A percentile compares a stretch with the other conserved stretches of the same genome.
These are phyloP conservation scores for Porites lutea DNA, from an alignment of 64 coral and sea anemone species.

Conservation along the genomic window DNA sequence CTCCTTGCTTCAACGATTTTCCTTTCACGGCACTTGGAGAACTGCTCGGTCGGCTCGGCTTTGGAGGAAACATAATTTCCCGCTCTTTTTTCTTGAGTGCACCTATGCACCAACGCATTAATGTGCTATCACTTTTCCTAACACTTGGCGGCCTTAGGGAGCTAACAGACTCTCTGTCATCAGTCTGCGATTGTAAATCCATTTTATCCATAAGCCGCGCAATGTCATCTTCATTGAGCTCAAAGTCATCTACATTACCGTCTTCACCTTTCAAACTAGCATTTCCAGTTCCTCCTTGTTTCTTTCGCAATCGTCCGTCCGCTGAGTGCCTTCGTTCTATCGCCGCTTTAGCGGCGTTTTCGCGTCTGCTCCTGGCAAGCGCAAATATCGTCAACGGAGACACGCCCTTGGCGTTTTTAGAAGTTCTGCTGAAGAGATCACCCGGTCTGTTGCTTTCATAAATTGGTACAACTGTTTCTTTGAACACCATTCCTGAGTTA, in stretches of 20 bases:
- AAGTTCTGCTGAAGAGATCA: slow-evolving; percentile 32
- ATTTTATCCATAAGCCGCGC: not conserved
- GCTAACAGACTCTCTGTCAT: not conserved
- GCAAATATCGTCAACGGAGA: slow-evolving; percentile 91
- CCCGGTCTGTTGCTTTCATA: slow-evolving; percentile 38
- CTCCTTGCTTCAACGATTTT: not conserved
- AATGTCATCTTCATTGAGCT: not conserved
- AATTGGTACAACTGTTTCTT: slow-evolving; percentile 67
- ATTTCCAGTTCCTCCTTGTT: not conserved
- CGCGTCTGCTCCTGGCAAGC: slow-evolving; percentile 69
- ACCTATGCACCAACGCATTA: slow-evolving; percentile 55
- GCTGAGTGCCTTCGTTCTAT: not conserved
- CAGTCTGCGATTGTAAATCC: not conserved
- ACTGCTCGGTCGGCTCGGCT: slow-evolving; percentile 52
- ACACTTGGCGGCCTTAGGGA: slow-evolving; percentile 17
- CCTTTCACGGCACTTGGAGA: slow-evolving; percentile 22
- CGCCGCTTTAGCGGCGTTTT: slow-evolving; percentile 5
- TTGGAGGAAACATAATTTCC: slow-evolving; percentile 50
- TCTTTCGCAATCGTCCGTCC: not conserved
- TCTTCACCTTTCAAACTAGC: not conserved
- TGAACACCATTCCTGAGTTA: not conserved
- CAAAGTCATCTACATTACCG: not conserved
- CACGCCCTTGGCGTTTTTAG: slow-evolving; percentile 27
- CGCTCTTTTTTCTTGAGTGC: slow-evolving; percentile 43
- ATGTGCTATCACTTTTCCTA: slow-evolving; percentile 17